These are phyloP conservation scores for Macrotus californicus DNA, from an alignment of 2,113 vertebrate genomes.

Conservation along the genomic window DNA sequence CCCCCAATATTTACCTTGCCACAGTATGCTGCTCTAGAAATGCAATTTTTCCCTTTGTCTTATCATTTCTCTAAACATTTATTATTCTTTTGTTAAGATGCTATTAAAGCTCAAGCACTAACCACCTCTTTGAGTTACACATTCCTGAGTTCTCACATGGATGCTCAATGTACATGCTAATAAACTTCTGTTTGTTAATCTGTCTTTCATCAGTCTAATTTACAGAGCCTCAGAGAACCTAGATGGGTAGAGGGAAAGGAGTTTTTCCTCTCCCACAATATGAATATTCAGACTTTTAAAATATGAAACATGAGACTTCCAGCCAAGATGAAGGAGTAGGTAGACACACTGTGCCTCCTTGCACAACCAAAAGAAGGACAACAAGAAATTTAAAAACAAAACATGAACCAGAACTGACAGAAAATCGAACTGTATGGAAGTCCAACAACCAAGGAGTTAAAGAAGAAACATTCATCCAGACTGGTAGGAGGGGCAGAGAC, in stretches of 20 bases:
- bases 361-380: too few species aligned
- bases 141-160: background rate
- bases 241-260: background rate
- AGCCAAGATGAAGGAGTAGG: too few species aligned
- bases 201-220: too few species aligned
- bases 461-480: too few species aligned
- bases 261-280: background rate
- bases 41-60: background rate
- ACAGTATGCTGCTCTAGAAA: background rate
- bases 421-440: too few species aligned
- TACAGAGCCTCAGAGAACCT: background rate
- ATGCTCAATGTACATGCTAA: background rate
- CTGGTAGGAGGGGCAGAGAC: too few species aligned
- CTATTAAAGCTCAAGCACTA: background rate
- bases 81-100: background rate
- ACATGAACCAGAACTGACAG: too few species aligned
- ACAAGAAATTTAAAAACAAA: too few species aligned
- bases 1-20: background rate
- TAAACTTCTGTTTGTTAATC: background rate
- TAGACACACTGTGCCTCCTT: too few species aligned
- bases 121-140: background rate
- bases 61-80: background rate
- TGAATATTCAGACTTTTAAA: background rate
- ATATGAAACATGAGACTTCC: background rate
- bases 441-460: too few species aligned